phyloP scores from a whole-genome alignment of 1,140 invertebrate species.

The Daktulosphaira vitifoliae region DNA sequence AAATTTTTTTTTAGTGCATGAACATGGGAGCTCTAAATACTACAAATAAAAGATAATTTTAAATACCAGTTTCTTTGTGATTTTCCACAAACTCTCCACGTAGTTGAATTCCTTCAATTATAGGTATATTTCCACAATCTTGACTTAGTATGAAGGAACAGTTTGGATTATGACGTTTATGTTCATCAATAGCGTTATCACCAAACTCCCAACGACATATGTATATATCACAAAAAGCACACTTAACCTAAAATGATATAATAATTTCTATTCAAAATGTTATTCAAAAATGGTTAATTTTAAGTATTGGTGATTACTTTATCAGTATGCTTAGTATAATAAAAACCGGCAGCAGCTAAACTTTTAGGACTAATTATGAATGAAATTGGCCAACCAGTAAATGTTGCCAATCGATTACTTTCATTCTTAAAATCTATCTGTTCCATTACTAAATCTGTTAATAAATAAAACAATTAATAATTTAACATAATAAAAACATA shows the following conservation, averaged over 20 bases:
- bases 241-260: conserved; percentile 55
- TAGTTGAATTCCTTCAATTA: conserved; percentile 31
- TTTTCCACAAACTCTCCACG: conserved; percentile 34
- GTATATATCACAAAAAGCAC: conserved; percentile 70
- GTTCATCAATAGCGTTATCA: conserved; percentile 67
- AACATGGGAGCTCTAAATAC: too few species aligned
- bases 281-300: not conserved
- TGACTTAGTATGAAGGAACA: conserved; percentile 49
- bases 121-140: conserved; percentile 23
- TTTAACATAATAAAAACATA: too few species aligned
- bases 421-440: conserved; percentile 54
- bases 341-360: conserved; percentile 76
- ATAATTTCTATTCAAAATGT: not conserved
- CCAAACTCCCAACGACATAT: conserved; percentile 60
- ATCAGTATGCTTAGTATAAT: conserved; percentile 56
- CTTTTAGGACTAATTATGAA: conserved; percentile 53
- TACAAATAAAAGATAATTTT: too few species aligned
- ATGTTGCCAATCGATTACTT: conserved; percentile 58
- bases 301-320: conserved; percentile 52
- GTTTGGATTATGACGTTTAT: conserved; percentile 58
- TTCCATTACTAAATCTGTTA: conserved; percentile 12
- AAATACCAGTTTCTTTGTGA: conserved; percentile 29
- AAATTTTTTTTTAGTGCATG: too few species aligned
- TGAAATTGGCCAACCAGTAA: conserved; percentile 59
- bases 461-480: too few species aligned